A percentile compares a stretch with the other conserved stretches of the same genome.
phyloP scores from a whole-genome alignment of 1,140 invertebrate species.

The Prorops nasuta region DNA sequence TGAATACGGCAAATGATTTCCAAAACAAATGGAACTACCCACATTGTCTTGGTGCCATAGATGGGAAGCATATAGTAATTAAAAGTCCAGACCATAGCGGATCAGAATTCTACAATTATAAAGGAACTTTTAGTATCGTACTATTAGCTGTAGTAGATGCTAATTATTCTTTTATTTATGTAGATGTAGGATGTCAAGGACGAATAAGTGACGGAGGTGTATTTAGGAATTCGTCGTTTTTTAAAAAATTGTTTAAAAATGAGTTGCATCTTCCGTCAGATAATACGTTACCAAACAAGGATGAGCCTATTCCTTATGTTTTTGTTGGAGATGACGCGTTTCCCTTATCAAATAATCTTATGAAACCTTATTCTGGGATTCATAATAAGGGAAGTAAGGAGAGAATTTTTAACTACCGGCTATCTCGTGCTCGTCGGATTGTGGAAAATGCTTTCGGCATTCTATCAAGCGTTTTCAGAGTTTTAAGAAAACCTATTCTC shows the following conservation, averaged over 20 bases:
- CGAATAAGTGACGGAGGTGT: background rate
- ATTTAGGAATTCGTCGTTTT: background rate
- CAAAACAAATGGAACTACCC: too few species aligned
- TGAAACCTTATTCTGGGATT: conserved; percentile 25
- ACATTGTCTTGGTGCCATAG: too few species aligned
- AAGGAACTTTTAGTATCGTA: background rate
- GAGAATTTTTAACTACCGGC: conserved; percentile 16
- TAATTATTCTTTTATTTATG: background rate
- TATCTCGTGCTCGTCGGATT: conserved; percentile 36
- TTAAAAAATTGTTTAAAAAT: background rate
- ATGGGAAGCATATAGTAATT: background rate
- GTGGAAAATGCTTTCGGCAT: conserved; percentile 59
- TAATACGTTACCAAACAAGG: conserved; percentile 16
- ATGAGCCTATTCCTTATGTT: conserved; percentile 17
- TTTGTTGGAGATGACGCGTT: conserved; percentile 31
- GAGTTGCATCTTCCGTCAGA: conserved; percentile 12
- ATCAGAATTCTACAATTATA: background rate
- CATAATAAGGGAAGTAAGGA: background rate
- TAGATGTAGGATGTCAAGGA: background rate
- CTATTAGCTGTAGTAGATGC: background rate
- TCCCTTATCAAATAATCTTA: conserved; percentile 14
- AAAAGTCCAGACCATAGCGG: background rate
- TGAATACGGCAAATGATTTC: too few species aligned
- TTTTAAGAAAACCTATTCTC: too few species aligned
- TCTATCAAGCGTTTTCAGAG: too few species aligned